Percentiles rank a stretch among this genome's conserved stretches.
phyloP scores from a whole-genome alignment of 2,888 invertebrate genomes.

The Dasysyrphus albostriatus region DNA sequence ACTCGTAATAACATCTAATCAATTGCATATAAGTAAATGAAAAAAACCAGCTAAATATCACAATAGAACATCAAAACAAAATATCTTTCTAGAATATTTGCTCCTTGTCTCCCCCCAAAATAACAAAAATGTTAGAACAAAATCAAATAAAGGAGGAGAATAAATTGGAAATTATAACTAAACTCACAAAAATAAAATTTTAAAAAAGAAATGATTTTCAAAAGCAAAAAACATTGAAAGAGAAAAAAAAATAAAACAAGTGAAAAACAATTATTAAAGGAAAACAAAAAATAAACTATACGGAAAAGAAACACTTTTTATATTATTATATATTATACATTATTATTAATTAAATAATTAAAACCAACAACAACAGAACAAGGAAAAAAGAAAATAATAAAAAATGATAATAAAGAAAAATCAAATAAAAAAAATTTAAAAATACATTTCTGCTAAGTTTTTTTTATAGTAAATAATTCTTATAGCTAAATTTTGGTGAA shows the following conservation, averaged over 20 bases:
- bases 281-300: conserved; percentile 55
- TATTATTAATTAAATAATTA: conserved; percentile 68
- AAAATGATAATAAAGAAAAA: conserved; percentile 75
- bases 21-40: conserved; percentile 47
- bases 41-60: conserved; percentile 28
- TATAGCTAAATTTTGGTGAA: too few species aligned
- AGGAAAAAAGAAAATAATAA: conserved; percentile 71
- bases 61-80: conserved; percentile 43
- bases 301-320: conserved; percentile 77
- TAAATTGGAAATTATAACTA: conserved; percentile 18
- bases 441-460: background rate
- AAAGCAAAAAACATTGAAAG: conserved; percentile 46
- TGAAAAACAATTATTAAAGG: conserved; percentile 62
- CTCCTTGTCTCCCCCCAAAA: conserved; percentile 31
- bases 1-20: conserved; percentile 53
- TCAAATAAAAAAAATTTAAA: conserved; percentile 73
- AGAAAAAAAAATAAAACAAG: conserved; percentile 44
- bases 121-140: conserved; percentile 27
- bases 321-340: conserved; percentile 75
- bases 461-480: background rate
- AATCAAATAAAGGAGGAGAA: conserved; percentile 16
- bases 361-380: conserved; percentile 55
- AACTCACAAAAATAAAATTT: conserved; percentile 34
- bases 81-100: conserved; percentile 49
- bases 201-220: conserved; percentile 50